phyloP scores from a whole-genome alignment of 2,888 invertebrate genomes.

The Horisme vitalbata region DNA sequence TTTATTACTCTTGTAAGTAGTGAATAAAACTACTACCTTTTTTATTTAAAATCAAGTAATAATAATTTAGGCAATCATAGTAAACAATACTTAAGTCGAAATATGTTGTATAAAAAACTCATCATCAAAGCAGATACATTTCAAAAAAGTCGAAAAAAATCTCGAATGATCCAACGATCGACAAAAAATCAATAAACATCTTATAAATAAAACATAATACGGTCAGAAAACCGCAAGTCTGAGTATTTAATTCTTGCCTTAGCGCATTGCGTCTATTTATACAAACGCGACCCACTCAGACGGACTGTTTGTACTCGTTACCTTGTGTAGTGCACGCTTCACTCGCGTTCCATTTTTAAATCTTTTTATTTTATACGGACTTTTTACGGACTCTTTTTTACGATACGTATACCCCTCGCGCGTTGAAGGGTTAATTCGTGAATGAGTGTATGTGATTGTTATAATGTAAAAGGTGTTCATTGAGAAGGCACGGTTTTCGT shows the following conservation, averaged over 20 bases:
- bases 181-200: neutral
- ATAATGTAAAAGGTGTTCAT: slow-evolving; percentile 42
- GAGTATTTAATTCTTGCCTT: slow-evolving; percentile 29
- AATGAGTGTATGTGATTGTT: slow-evolving; percentile 35
- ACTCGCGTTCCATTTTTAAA: slow-evolving; percentile 19
- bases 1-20: too few species aligned
- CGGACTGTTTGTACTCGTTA: slow-evolving; percentile 55
- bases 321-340: slow-evolving; percentile 51
- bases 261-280: slow-evolving; percentile 55
- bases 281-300: slow-evolving; percentile 57
- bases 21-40: too few species aligned
- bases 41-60: too few species aligned
- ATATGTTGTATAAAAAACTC: too few species aligned
- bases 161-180: too few species aligned
- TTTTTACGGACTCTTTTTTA: slow-evolving; percentile 3
- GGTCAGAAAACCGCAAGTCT: slow-evolving; percentile 23
- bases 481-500: slow-evolving; percentile 40
- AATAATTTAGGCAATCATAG: too few species aligned
- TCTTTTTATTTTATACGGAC: slow-evolving; percentile 1
- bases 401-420: slow-evolving; percentile 25
- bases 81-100: too few species aligned
- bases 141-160: neutral
- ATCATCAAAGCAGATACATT: too few species aligned
- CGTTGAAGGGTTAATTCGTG: slow-evolving; percentile 35
- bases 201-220: slow-evolving; percentile 18